These are phyloP conservation scores for Dermolepida albohirtum DNA, from an alignment of 2,888 invertebrate species.

Conservation along the genomic window DNA sequence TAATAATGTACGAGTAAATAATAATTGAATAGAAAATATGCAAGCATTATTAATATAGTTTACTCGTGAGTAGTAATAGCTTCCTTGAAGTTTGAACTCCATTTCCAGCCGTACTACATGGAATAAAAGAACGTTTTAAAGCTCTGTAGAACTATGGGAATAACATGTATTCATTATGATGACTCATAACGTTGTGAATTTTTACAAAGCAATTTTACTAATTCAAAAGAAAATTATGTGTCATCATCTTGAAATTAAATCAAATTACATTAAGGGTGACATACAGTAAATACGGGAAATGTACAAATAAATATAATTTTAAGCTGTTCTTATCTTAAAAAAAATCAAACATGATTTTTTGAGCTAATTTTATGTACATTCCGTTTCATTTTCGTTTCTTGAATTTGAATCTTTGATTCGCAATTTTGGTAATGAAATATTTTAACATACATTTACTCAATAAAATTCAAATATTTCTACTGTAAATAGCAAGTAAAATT, in stretches of 20 bases:
- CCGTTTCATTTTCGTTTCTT: too few relatives aligned
- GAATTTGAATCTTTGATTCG: too few relatives aligned
- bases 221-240: constrained; percentile 28
- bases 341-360: neutral
- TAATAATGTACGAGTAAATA: constrained; percentile 63
- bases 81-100: constrained; percentile 97
- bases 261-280: constrained; percentile 3
- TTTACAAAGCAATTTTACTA: neutral
- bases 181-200: constrained; percentile 19
- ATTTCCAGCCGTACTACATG: constrained; percentile 92
- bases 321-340: neutral
- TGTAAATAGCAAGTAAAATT: too few relatives aligned
- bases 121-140: constrained; percentile 62
- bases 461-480: too few relatives aligned
- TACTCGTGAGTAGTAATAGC: constrained; percentile 91
- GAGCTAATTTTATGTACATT: too few relatives aligned
- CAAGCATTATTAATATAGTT: constrained; percentile 68
- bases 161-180: constrained; percentile 38
- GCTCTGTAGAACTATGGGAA: constrained; percentile 45
- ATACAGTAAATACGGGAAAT: constrained; percentile 21
- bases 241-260: constrained; percentile 20
- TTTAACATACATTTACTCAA: too few relatives aligned
- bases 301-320: constrained; percentile 25
- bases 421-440: too few relatives aligned
- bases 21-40: constrained; percentile 55